Percentiles rank a stretch among this genome's conserved stretches.
Conservation (phyloP, 2,113 vertebrate species). For the Antennarius striatus region DNA sequence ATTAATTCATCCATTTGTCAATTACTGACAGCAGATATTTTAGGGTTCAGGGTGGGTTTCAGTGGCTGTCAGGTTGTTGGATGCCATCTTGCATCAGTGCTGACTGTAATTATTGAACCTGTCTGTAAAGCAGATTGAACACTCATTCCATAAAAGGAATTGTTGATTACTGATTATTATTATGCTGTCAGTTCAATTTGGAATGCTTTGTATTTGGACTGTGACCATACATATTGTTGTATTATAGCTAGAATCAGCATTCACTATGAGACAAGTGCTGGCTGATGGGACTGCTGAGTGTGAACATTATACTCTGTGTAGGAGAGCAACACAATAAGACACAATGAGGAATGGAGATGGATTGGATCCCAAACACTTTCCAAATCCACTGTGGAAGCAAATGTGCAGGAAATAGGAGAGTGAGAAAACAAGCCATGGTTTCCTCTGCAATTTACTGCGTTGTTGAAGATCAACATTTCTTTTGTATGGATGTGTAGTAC, state of each 20-base stretch:
- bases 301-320: conserved; percentile 22
- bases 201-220: conserved; percentile 21
- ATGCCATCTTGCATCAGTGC: conserved; percentile 58
- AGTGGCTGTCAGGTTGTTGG: conserved; percentile 57
- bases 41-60: conserved; percentile 36
- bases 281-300: conserved; percentile 37
- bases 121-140: conserved; percentile 32
- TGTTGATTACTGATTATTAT: conserved; percentile 28
- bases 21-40: conserved; percentile 68
- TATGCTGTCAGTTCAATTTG: conserved; percentile 32
- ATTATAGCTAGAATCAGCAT: conserved; percentile 29
- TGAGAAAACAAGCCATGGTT: conserved; percentile 16
- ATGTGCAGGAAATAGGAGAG: conserved; percentile 30
- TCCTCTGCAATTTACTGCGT: conserved; percentile 4
- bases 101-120: conserved; percentile 59
- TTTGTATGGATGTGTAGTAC: no score
- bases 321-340: conserved; percentile 16
- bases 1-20: conserved; percentile 76
- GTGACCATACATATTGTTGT: conserved; percentile 24
- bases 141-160: conserved; percentile 24
- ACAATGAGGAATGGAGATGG: conserved; percentile 15
- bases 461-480: no score
- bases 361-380: conserved; percentile 45
- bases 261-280: conserved; percentile 21
- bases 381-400: conserved; percentile 18